Evolutionary conservation across 2,888 invertebrate species (phyloP), one percentile per base, ranked within the genome.

Genomic region (Harpalus rubripes): DNA sequence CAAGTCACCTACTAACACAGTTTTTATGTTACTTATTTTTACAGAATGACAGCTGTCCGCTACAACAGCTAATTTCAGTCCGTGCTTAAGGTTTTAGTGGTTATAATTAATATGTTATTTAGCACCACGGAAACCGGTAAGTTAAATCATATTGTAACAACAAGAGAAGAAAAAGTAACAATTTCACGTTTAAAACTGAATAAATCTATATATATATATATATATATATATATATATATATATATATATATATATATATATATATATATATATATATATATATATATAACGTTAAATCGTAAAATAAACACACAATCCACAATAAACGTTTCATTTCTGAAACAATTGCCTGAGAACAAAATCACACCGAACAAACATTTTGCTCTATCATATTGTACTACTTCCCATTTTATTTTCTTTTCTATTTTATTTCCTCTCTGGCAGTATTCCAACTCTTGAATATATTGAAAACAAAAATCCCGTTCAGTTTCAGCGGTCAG

Each of bases 401-500:
- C 15, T 39, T 26, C 32, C 68, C 68, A 68, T 68, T 68, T 32
- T 26, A 39, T 39, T 32, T 32, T 39, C 68, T 68, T 68, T 52
- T 68, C 15, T 68, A 68, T 39, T 68, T 68, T 68, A 32, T 32
- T 68, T 68, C 15, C 7, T 15, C 39, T 68, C 39, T 68, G 68
- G 68, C 68, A 39, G 7, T 68, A 32, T 39, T 12, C 68, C 68
- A 68, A 39, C 68, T 41, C 68, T 68, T 39, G 68, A 39, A 39
- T 68, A 68, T 68, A 63, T 63, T 63, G 32, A 32, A 68, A 68
- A 68, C 32, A 32, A 68, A 68, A 68, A 32, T 39, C 15, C 15
- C 7, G 7, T 59, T 68, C 68, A 68, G 68, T 68, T 68, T 68
- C 68, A 68, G 68, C 26, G 68, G 68, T 68, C 68, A 68, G 68